Evolutionary conservation across 2,888 invertebrate genomes (phyloP).

Genomic region (Andricus curvator): DNA sequence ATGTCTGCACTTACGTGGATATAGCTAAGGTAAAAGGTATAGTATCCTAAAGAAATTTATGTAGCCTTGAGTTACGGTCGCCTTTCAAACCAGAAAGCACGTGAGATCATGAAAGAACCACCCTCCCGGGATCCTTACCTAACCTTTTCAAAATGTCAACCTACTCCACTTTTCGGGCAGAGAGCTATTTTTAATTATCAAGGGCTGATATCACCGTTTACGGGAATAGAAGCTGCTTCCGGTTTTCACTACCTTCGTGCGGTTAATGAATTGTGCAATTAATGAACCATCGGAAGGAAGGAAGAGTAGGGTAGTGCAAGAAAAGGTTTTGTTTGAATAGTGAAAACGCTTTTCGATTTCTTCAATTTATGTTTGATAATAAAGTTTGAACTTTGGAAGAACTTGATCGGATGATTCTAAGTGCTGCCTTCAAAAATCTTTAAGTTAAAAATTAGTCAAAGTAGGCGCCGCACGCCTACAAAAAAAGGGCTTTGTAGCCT

Average conservation of each 20-base stretch:
- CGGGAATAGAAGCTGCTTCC: constrained; percentile 13
- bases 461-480: too few relatives aligned
- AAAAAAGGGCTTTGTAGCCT: too few relatives aligned
- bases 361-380: too few relatives aligned
- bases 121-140: constrained; percentile 57
- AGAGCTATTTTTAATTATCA: constrained; percentile 61
- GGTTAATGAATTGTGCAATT: neutral
- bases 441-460: too few relatives aligned
- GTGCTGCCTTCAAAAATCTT: too few relatives aligned
- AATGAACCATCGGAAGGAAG: neutral
- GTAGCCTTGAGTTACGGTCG: constrained; percentile 54
- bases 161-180: constrained; percentile 57
- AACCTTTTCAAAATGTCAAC: constrained; percentile 57
- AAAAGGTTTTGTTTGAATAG: too few relatives aligned
- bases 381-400: too few relatives aligned
- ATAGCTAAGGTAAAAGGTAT: constrained; percentile 31
- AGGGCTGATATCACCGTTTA: constrained; percentile 32
- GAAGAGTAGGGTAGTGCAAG: neutral
- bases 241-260: neutral
- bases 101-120: constrained; percentile 44
- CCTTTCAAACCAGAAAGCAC: constrained; percentile 53
- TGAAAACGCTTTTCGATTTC: too few relatives aligned
- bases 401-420: too few relatives aligned
- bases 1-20: neutral
- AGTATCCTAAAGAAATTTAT: constrained; percentile 50